These are phyloP conservation scores for Chrysina gloriosa DNA, from an alignment of 2,888 invertebrate species.

Conservation along the genomic window DNA sequence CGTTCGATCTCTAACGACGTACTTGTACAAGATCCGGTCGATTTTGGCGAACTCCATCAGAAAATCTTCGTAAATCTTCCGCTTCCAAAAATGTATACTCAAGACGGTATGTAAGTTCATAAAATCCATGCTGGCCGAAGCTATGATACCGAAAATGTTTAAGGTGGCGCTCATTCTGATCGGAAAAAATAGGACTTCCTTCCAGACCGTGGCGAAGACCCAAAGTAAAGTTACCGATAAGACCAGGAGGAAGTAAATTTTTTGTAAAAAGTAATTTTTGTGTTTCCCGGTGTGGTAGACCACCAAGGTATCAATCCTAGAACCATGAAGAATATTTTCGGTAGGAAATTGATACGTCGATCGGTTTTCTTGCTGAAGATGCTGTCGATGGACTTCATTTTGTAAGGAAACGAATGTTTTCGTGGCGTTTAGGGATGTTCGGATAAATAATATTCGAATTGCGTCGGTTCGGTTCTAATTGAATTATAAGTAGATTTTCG, in stretches of 20 bases:
- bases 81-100: constrained; percentile 11
- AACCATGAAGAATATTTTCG: neutral
- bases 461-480: neutral
- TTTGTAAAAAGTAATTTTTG: neutral
- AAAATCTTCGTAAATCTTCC: neutral
- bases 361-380: constrained; percentile 21
- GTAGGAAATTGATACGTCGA: neutral
- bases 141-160: neutral
- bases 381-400: constrained; percentile 3
- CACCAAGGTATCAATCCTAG: constrained; percentile 15
- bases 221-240: neutral
- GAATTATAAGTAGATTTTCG: too few species aligned
- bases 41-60: neutral
- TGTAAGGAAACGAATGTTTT: too few species aligned
- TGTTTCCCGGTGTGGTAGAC: neutral
- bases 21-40: neutral
- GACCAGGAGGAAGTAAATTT: neutral
- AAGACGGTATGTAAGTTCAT: neutral
- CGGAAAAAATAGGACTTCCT: neutral
- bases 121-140: neutral
- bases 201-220: neutral
- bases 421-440: too few species aligned
- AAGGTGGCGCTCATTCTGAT: neutral
- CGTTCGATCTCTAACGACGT: neutral
- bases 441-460: too few species aligned